Evolutionary conservation across 2,797 vertebrate genomes (phyloP).

Genomic region (Acomys russatus): DNA sequence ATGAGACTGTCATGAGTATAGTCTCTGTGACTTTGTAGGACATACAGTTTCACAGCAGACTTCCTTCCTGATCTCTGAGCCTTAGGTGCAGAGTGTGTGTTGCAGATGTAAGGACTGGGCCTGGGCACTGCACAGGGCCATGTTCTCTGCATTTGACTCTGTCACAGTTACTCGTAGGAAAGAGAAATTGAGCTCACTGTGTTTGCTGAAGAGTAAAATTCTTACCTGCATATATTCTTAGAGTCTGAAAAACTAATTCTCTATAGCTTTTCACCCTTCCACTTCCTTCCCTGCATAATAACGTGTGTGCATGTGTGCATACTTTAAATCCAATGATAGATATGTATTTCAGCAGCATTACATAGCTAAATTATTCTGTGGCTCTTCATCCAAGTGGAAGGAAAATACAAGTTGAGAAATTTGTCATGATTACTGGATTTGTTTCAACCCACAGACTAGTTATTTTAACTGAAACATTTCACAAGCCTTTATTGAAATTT

Average conservation of each 20-base stretch:
- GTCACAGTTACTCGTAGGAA: not conserved
- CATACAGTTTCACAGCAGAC: not conserved
- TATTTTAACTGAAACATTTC: not conserved
- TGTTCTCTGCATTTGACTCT: not conserved
- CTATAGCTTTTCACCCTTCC: not conserved
- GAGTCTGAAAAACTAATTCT: not conserved
- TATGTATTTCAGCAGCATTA: not conserved
- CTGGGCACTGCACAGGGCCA: not conserved
- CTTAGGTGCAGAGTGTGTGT: not conserved
- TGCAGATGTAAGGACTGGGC: not conserved
- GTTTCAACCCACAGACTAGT: not conserved
- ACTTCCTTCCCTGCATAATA: not conserved
- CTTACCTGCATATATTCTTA: not conserved
- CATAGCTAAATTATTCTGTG: not conserved
- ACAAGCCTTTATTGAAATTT: not conserved
- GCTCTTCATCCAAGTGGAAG: not conserved
- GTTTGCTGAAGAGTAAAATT: conserved; percentile 1
- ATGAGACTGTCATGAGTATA: not conserved
- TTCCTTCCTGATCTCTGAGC: not conserved
- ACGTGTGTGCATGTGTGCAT: not conserved
- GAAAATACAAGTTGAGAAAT: not conserved
- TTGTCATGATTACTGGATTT: not conserved
- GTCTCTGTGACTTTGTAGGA: not conserved
- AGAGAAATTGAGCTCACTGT: not conserved
- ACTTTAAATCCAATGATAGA: not conserved